These are phyloP conservation scores for Elymnias hypermnestra DNA, from an alignment of 1,140 invertebrate genomes.

Conservation along the genomic window DNA sequence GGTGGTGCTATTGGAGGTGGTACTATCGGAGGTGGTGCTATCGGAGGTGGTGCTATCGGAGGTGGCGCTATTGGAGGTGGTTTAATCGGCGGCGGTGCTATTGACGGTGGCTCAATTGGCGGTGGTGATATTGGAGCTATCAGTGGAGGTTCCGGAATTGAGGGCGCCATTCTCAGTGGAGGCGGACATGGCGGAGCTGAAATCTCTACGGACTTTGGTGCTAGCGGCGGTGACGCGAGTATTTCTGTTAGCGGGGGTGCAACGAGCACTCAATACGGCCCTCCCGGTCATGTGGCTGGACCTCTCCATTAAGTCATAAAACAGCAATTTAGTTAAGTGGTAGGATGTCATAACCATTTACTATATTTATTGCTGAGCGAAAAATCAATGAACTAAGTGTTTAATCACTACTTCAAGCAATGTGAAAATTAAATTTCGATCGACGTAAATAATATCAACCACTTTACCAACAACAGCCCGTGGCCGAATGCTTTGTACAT, in stretches of 20 bases:
- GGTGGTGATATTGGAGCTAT: conserved; percentile 35
- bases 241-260: conserved; percentile 40
- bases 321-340: conserved; percentile 30
- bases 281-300: conserved; percentile 62
- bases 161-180: conserved; percentile 23
- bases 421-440: conserved; percentile 3
- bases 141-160: conserved; percentile 35
- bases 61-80: conserved; percentile 41
- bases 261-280: conserved; percentile 60
- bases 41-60: conserved; percentile 34
- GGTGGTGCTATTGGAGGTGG: conserved; percentile 59
- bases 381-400: too few species aligned
- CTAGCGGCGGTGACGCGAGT: conserved; percentile 42
- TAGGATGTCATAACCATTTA: conserved; percentile 31
- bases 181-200: conserved; percentile 43
- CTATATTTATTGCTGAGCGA: conserved; percentile 50
- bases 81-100: conserved; percentile 26
- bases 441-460: not conserved
- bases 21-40: conserved; percentile 33
- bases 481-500: conserved; percentile 51
- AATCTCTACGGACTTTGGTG: conserved; percentile 45
- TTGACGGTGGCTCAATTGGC: conserved; percentile 14
- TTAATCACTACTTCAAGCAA: not conserved
- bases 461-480: conserved; percentile 19
- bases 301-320: conserved; percentile 52